These are phyloP conservation scores for Drymodes brunneopygia DNA, from an alignment of 2,113 vertebrate species.

Conservation along the genomic window DNA sequence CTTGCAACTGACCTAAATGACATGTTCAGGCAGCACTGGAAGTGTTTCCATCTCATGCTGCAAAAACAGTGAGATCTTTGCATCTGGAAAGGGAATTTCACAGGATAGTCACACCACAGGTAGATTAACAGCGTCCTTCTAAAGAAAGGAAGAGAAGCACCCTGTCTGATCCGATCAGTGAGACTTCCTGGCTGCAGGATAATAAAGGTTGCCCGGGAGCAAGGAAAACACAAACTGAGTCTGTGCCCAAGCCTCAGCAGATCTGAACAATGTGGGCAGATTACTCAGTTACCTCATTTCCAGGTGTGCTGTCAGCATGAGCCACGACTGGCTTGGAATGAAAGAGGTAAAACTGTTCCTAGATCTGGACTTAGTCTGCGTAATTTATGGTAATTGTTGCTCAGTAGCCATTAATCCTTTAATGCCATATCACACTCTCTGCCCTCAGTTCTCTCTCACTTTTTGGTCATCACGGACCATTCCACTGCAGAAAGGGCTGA, in stretches of 20 bases:
- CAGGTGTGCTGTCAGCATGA: constrained; percentile 46
- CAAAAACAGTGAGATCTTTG: background rate
- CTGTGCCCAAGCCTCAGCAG: background rate
- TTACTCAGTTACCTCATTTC: constrained; percentile 48
- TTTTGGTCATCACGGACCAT: background rate
- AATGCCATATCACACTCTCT: background rate
- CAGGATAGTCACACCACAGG: background rate
- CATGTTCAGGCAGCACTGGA: constrained; percentile 21
- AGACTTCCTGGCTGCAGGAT: background rate
- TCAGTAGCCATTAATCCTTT: background rate
- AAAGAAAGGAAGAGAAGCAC: background rate
- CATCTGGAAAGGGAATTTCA: constrained; percentile 1
- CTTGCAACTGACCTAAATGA: constrained; percentile 39
- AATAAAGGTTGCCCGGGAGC: constrained; percentile 44
- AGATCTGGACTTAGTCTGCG: background rate
- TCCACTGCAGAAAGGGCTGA: background rate
- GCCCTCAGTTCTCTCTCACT: background rate
- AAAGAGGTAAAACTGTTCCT: constrained; percentile 26
- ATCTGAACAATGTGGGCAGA: constrained; percentile 36
- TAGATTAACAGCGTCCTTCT: background rate
- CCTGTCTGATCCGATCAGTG: background rate
- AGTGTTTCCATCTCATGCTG: background rate
- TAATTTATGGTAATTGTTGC: background rate
- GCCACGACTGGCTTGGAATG: constrained; percentile 27
- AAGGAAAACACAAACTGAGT: background rate